These are phyloP conservation scores for Antigone vipio DNA, from an alignment of 2,113 vertebrate species.

Conservation along the genomic window DNA sequence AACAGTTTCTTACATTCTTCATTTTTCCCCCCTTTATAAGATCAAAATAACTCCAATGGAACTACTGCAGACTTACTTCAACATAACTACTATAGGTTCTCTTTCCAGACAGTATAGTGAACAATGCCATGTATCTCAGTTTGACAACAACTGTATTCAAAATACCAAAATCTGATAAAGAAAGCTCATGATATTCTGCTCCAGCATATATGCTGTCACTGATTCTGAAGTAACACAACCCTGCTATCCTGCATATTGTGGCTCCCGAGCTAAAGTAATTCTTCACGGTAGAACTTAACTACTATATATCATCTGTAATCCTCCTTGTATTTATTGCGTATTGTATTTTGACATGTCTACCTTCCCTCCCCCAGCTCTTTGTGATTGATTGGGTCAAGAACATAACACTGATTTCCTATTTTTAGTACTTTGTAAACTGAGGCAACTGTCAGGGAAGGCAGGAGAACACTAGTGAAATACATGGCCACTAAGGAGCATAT, in stretches of 20 bases:
- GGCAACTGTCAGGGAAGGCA: not conserved
- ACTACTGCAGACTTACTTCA: not conserved
- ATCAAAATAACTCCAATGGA: not conserved
- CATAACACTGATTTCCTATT: not conserved
- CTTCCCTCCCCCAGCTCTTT: not conserved
- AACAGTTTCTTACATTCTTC: not conserved
- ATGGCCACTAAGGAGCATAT: rapidly evolving
- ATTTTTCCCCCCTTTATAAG: not conserved
- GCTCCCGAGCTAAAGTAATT: not conserved
- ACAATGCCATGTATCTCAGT: rapidly evolving
- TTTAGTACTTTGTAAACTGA: not conserved
- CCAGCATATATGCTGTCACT: not conserved
- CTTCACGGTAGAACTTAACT: not conserved
- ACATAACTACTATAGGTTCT: not conserved
- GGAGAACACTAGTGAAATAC: not conserved
- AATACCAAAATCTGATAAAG: not conserved
- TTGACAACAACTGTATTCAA: not conserved
- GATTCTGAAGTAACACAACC: not conserved
- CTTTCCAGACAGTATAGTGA: not conserved
- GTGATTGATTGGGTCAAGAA: not conserved
- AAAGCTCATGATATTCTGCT: not conserved
- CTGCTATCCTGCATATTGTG: rapidly evolving
- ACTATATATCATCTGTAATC: not conserved
- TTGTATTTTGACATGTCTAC: not conserved
- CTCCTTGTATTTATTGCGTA: not conserved